Evolutionary conservation across 1,140 invertebrate genomes (phyloP), one percentile per base, ranked within the genome.

Genomic region (Listronotus bonariensis): DNA sequence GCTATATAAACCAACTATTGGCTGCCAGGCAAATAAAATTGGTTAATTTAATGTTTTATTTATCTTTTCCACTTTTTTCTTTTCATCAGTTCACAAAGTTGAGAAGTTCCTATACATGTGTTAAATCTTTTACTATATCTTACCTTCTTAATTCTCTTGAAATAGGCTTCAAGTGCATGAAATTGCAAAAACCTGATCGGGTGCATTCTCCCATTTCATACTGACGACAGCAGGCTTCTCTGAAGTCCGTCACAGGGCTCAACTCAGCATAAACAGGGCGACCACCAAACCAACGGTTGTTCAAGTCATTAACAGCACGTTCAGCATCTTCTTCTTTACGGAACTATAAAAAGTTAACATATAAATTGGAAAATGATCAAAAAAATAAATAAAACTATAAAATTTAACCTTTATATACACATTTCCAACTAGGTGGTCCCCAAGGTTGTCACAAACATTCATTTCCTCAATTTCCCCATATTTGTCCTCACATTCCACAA

Each of bases 381-480:
- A 36, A 9, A 32, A n/a, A 12, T 31, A n/a, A n/a, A n/a, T n/a
- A n/a, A 61, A 61, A 15, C n/a, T 15, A 56, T 26, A 26, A 12
- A 67, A 46, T 54, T 48, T 78, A 83, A 92, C 90, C 84, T 98
- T 98, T 45, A 98, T 96, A 80, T 98, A 98, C 41, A 98, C 96
- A 87, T 98, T 98, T 56, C 97, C 97, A 49, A 98, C 96, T 38
- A 99, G 82, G 80, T 99, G 97, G 80, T 99, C 97, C 34, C 96
- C 96, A 51, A 99, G 85, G 81, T 99, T 99, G 79, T 99, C 97
- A 84, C 97, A 99, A 17, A 99, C 96, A 83, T 99, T 99, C 96
- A 99, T 98, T 81, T 99, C 97, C 83, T 99, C 97, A 75, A 99
- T 98, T 82, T 98, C 96, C 0, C 96, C 97, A 85, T 99, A 99